These are phyloP conservation scores for Mythimna loreyi DNA, from an alignment of 2,888 invertebrate genomes.

Conservation along the genomic window DNA sequence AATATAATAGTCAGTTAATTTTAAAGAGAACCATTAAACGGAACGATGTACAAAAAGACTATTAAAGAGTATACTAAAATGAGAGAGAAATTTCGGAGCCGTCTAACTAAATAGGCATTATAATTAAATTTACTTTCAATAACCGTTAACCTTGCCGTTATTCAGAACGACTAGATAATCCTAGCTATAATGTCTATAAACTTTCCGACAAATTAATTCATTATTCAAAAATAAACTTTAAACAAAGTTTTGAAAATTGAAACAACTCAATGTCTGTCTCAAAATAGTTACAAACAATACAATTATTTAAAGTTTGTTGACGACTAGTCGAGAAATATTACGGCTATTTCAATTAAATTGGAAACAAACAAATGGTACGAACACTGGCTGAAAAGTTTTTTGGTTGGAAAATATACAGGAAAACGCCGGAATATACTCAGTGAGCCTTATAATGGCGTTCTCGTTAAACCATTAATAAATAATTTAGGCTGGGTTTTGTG, in stretches of 20 bases:
- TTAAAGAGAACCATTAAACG: not conserved
- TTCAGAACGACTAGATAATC: slow-evolving; percentile 21
- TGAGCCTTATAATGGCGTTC: slow-evolving; percentile 19
- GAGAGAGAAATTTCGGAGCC: slow-evolving; percentile 5
- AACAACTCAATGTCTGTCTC: slow-evolving; percentile 25
- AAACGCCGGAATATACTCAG: slow-evolving; percentile 36
- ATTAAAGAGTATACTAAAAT: slow-evolving; percentile 9
- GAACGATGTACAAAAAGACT: slow-evolving; percentile 9
- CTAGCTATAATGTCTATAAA: slow-evolving; percentile 19
- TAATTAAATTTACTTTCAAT: slow-evolving; percentile 28
- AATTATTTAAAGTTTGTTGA: slow-evolving; percentile 49
- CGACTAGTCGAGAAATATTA: slow-evolving; percentile 38
- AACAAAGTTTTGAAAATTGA: slow-evolving; percentile 34
- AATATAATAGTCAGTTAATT: not conserved
- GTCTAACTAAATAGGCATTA: slow-evolving; percentile 2
- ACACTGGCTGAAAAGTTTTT: slow-evolving; percentile 39
- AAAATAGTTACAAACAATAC: slow-evolving; percentile 38
- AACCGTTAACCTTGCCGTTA: slow-evolving; percentile 9
- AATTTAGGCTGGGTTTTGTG: slow-evolving; percentile 26
- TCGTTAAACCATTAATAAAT: slow-evolving; percentile 29
- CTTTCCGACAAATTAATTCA: slow-evolving; percentile 27
- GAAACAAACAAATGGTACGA: slow-evolving; percentile 43
- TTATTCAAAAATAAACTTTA: slow-evolving; percentile 25
- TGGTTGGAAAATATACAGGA: slow-evolving; percentile 32
- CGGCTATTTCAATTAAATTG: slow-evolving; percentile 52